Evolutionary conservation across 30 jellyfish, hydroid and myxozoan species (phyloP), one percentile per base, ranked within the genome.

Genomic region (Aurelia sp.): DNA sequence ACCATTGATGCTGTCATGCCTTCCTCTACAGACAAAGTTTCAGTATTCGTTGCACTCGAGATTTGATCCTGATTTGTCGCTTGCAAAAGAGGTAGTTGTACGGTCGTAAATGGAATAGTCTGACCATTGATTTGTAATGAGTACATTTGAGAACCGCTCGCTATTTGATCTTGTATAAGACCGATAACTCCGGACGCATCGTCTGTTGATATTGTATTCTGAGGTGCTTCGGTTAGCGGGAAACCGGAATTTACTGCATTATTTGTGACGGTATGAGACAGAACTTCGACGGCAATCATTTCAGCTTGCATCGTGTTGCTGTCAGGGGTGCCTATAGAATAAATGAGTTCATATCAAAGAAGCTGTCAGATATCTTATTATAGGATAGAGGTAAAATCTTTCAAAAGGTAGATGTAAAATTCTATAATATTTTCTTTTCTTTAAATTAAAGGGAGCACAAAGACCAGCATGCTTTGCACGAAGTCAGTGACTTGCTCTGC

Each of bases 81-180:
- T 17, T 88, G 97, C 8, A 88, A 59, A 58, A 74, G 35, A n/a
- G 97, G 97, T 35, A 88, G 55, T 76, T 77, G 97, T 15, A 94
- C 72, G 11, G 97, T 91, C 11, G 99, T 91, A 19, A 94, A 73
- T 2, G 99, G 99, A 11, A 94, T 89, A 0, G 91, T 88, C 60
- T 88, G 97, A 12, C 97, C 97, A 52, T 69, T 89, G 70, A 94
- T 83, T 40, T 94, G 99, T 51, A 94, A 76, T 48, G 99, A 66
- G 65, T 94, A 94, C 82, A 94, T 63, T 65, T 90, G 97, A n/a
- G 93, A 63, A 58, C 99, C 99, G 30, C 77, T 73, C 19, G 85
- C 40, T 30, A 89, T 58, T 61, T 88, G 97, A 1, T 72, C 91
- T 41, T 78, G 97, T 41, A 88, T 30, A 1, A 78, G 77, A 17